phyloP scores from a whole-genome alignment of 2,888 invertebrate genomes.

The Lottia gigantea region DNA sequence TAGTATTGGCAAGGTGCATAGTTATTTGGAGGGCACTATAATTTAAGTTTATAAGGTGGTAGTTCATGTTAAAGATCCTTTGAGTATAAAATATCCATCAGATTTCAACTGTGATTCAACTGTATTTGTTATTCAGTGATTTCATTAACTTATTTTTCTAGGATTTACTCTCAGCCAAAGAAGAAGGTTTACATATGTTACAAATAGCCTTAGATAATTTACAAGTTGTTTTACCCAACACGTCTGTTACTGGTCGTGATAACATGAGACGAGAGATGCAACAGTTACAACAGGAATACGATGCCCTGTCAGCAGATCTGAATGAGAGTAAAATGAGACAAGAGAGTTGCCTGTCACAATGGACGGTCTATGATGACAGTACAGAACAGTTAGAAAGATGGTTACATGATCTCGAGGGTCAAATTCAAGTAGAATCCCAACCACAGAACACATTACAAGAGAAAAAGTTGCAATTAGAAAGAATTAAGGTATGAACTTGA shows the following conservation, averaged over 20 bases:
- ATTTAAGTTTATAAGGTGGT: too few species aligned
- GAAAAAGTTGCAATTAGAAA: slow-evolving; percentile 73
- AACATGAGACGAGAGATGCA: slow-evolving; percentile 85
- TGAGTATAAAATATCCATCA: too few species aligned
- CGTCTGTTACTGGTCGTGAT: slow-evolving; percentile 90
- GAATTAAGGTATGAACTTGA: slow-evolving; percentile 80
- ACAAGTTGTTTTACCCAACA: slow-evolving; percentile 77
- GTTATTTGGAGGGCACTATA: too few species aligned
- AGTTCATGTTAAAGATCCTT: too few species aligned
- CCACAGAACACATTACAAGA: slow-evolving; percentile 62
- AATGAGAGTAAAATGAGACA: slow-evolving; percentile 78
- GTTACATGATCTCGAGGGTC: slow-evolving; percentile 80
- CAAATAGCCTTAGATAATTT: slow-evolving; percentile 62
- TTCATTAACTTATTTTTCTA: slow-evolving; percentile 27
- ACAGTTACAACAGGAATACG: slow-evolving; percentile 86
- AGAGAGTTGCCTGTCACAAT: slow-evolving; percentile 87
- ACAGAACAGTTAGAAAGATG: slow-evolving; percentile 82
- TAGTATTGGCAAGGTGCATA: too few species aligned
- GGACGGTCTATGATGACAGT: slow-evolving; percentile 93
- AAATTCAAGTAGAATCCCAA: slow-evolving; percentile 85
- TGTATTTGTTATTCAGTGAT: neutral
- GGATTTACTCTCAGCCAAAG: slow-evolving; percentile 57
- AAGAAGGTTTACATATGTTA: slow-evolving; percentile 60
- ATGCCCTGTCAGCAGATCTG: slow-evolving; percentile 83
- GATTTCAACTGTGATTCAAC: too few species aligned